Base-by-base conservation (phyloP, 2,113 vertebrate genomes). In the Delphinapterus leucas region DNA sequence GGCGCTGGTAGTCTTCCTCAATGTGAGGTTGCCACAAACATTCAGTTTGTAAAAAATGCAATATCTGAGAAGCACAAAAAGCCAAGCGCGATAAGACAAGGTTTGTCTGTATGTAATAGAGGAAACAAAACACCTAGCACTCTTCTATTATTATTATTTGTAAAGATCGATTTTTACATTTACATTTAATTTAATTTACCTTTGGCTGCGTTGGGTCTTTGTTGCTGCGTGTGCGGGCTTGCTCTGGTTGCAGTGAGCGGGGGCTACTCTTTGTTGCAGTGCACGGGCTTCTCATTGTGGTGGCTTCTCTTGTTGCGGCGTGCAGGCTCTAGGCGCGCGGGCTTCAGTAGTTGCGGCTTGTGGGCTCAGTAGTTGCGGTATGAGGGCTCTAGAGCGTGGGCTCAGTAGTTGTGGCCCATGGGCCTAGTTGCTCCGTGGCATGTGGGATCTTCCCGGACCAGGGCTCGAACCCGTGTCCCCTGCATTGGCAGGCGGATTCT, bases 381-480 rank as follows among this genome's bases (percentile, higher is more conserved):
- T 15, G 49, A 53, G 49, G 49, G 49, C 49, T 15, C 49, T 53
- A 53, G 49, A 53, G 49, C 4, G 49, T 1, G 14, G 49, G 14
- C 49, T 53, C 4, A 53, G 49, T 53, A 53, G 14, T 53, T 53
- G 28, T 20, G 28, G 58, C 58, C 8, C 28, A 3, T 0, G 28
- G 73, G 41, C 28, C 6, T 11, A 17, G 28, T 49, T 76, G 44
- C 73, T 20, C 73, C 1, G 1, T 2, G 44, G 8, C 73, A 20
- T 1, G 15, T 1, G 44, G 44, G 18, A 20, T 49, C 73, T 49
- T 20, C 44, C 73, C 0, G 0, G 28, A 33, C 17, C 74, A 6
- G 74, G 44, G 28, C 10, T 76, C 1, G 18, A 76, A 76, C 74
- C 74, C 44, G 4, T 53, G 49, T 53, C 15, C 49, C 49, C 49